Evolutionary conservation across 2,888 invertebrate species (phyloP).

Genomic region (Lepeophtheirus nordmannii): DNA sequence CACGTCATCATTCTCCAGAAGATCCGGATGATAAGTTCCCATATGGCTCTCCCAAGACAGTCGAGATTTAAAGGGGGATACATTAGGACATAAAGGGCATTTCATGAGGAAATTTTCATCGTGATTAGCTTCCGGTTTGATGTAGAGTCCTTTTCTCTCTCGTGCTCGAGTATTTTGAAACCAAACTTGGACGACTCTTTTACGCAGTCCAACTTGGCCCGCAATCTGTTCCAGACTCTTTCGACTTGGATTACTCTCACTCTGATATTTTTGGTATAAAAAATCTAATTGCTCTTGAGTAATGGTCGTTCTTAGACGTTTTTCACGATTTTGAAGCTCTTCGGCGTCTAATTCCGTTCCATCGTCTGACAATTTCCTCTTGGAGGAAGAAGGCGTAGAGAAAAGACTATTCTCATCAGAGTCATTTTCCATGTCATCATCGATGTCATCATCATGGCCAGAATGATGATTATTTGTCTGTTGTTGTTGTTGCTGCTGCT

Average conservation of each 20-base stretch:
- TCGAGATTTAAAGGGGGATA: conserved; percentile 77
- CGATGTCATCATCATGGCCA: neutral
- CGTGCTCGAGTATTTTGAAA: conserved; percentile 81
- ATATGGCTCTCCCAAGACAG: conserved; percentile 85
- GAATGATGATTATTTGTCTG: neutral
- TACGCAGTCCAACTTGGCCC: conserved; percentile 84
- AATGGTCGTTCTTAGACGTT: conserved; percentile 84
- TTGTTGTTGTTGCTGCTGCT: conserved; percentile 10
- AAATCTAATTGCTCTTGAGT: conserved; percentile 93
- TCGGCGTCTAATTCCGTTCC: conserved; percentile 37
- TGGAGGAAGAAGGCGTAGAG: conserved; percentile 28
- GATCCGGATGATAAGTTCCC: conserved; percentile 64
- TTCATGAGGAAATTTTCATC: conserved; percentile 68
- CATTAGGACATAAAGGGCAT: conserved; percentile 72
- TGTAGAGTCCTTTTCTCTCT: conserved; percentile 63
- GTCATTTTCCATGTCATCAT: conserved; percentile 7
- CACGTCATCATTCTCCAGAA: neutral
- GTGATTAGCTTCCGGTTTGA: neutral
- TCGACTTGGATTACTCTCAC: conserved; percentile 90
- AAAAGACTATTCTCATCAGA: conserved; percentile 12
- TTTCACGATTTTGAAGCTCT: conserved; percentile 62
- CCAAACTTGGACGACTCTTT: conserved; percentile 94
- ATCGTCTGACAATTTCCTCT: conserved; percentile 38
- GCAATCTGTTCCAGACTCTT: conserved; percentile 96
- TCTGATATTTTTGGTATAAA: conserved; percentile 91